A percentile compares a stretch with the other conserved stretches of the same genome.
phyloP scores from a whole-genome alignment of 2,797 vertebrate species.

The Antrozous pallidus region DNA sequence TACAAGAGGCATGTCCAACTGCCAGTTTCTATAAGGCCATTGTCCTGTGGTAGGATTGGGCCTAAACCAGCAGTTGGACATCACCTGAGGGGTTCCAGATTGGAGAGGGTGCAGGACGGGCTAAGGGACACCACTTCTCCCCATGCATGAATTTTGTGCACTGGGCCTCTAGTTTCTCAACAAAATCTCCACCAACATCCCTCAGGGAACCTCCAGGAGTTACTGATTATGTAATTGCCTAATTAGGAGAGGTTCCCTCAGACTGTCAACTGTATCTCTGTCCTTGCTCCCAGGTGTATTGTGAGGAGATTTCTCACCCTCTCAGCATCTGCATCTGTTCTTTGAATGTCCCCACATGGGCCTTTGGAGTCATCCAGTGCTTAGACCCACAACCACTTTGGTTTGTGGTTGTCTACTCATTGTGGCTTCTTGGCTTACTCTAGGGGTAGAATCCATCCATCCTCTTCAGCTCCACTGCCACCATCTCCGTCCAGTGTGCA shows the following conservation, averaged over 20 bases:
- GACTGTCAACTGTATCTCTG: not conserved
- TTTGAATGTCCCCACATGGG: not conserved
- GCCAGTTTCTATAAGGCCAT: no score
- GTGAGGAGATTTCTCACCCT: not conserved
- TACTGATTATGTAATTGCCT: not conserved
- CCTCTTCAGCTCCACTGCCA: not conserved
- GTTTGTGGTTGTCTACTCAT: not conserved
- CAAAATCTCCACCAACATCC: not conserved
- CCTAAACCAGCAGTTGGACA: no score
- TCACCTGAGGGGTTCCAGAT: no score
- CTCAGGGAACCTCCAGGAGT: not conserved
- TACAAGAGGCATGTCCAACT: no score
- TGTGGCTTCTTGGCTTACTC: not conserved
- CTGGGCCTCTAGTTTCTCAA: accelerated
- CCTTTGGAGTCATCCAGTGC: not conserved
- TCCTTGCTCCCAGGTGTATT: not conserved
- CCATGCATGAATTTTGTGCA: no score
- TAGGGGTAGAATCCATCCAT: not conserved
- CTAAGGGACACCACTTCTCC: no score
- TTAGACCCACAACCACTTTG: not conserved
- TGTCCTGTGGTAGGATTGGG: no score
- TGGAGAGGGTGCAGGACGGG: no score
- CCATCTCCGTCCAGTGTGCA: not conserved
- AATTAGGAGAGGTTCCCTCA: not conserved
- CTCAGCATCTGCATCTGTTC: not conserved